phyloP scores from a whole-genome alignment of 2,113 vertebrate species.

The Coryphaenoides rupestris region DNA sequence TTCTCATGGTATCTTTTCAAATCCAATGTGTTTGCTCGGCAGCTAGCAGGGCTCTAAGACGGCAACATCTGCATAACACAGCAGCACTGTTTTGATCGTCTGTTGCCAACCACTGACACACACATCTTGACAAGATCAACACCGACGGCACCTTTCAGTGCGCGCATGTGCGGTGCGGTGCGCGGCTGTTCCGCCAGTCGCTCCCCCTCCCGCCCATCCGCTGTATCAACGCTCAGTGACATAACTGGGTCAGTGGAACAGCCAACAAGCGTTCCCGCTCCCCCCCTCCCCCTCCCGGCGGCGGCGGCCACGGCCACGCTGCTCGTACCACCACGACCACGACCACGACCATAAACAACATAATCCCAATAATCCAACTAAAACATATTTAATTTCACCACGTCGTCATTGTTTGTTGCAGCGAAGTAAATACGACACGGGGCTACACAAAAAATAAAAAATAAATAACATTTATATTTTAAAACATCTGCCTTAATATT shows the following conservation, averaged over 20 bases:
- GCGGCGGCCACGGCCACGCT: conserved; percentile 72
- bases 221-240: conserved; percentile 72
- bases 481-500: too few relatives aligned
- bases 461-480: too few relatives aligned
- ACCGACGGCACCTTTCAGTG: conserved; percentile 1
- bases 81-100: neutral
- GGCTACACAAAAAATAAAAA: too few relatives aligned
- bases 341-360: conserved; percentile 55
- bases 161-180: neutral
- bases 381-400: too few relatives aligned
- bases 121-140: neutral
- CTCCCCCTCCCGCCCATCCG: conserved; percentile 45
- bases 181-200: conserved; percentile 32
- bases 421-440: too few relatives aligned
- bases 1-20: too few relatives aligned
- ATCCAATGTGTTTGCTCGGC: too few relatives aligned
- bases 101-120: conserved; percentile 17
- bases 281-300: conserved; percentile 49
- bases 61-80: too few relatives aligned
- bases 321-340: conserved; percentile 42
- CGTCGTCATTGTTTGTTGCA: too few relatives aligned
- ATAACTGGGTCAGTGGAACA: conserved; percentile 80
- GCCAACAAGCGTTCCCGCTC: conserved; percentile 51
- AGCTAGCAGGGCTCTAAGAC: too few relatives aligned
- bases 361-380: conserved; percentile 1